phyloP scores from a whole-genome alignment of 2,888 invertebrate species.

The Coecobrya sp. region DNA sequence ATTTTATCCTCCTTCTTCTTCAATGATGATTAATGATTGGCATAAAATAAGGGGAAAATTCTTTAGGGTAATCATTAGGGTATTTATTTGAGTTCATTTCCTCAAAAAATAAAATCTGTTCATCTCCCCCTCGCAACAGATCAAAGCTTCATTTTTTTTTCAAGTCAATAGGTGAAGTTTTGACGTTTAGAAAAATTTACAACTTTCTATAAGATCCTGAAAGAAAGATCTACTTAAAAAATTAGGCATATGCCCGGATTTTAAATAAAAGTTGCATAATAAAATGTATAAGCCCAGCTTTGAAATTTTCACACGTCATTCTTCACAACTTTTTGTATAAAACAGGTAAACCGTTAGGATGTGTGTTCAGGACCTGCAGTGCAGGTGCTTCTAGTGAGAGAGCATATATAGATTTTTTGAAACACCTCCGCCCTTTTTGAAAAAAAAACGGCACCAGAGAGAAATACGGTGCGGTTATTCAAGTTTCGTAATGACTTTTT shows the following conservation, averaged over 20 bases:
- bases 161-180: too few species aligned
- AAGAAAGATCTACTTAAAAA: too few species aligned
- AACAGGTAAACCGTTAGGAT: conserved; percentile 1
- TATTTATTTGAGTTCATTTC: conserved; percentile 42
- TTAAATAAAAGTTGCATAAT: too few species aligned
- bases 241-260: too few species aligned
- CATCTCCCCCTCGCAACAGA: too few species aligned
- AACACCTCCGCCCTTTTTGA: conserved; percentile 20
- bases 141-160: too few species aligned
- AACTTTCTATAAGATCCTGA: too few species aligned
- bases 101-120: conserved; percentile 7
- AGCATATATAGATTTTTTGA: too few species aligned
- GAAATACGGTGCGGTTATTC: neutral
- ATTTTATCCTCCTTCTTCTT: neutral
- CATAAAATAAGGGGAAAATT: neutral
- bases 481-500: conserved; percentile 18
- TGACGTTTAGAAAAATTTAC: too few species aligned
- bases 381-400: too few species aligned
- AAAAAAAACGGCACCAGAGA: neutral
- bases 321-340: conserved; percentile 5
- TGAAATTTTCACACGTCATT: neutral
- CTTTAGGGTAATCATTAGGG: conserved; percentile 9
- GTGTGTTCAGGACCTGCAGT: too few species aligned
- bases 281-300: too few species aligned
- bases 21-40: conserved; percentile 51